Percentiles rank a stretch among this genome's conserved stretches.
phyloP scores from a whole-genome alignment of 2,797 vertebrate species.

The Poecilia picta region DNA sequence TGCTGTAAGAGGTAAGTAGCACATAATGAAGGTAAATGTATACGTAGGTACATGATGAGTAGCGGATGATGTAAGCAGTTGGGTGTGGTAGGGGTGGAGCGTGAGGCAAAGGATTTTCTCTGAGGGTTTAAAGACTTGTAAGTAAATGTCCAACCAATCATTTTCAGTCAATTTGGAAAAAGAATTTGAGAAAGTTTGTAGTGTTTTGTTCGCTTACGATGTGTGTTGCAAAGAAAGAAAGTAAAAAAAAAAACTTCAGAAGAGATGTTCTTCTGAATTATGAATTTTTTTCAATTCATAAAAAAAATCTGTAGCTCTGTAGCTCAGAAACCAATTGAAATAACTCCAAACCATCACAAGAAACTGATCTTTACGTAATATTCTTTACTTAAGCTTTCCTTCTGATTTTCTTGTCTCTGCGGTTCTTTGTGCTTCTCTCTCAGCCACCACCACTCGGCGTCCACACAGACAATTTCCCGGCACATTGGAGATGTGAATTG shows the following conservation, averaged over 20 bases:
- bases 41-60: too few species aligned
- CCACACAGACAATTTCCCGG: slow-evolving; percentile 20
- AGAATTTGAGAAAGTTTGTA: not conserved
- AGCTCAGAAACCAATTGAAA: slow-evolving; percentile 50
- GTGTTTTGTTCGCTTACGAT: not conserved
- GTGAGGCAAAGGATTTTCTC: too few species aligned
- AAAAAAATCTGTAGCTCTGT: slow-evolving; percentile 11
- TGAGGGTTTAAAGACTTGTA: not conserved
- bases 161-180: not conserved
- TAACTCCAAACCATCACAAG: slow-evolving; percentile 33
- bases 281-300: too few species aligned
- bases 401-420: slow-evolving; percentile 13
- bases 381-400: slow-evolving; percentile 31
- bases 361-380: slow-evolving; percentile 11
- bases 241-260: slow-evolving; percentile 4
- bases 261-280: too few species aligned
- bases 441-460: slow-evolving; percentile 1
- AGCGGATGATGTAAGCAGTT: too few species aligned
- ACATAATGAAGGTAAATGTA: too few species aligned
- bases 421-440: slow-evolving; percentile 5
- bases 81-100: too few species aligned
- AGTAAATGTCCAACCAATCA: not conserved
- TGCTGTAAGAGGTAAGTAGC: too few species aligned
- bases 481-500: slow-evolving; percentile 32
- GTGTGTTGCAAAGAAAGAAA: slow-evolving; percentile 32